phyloP scores from a whole-genome alignment of 2,888 invertebrate genomes.

The Polylopha cassiicola region DNA sequence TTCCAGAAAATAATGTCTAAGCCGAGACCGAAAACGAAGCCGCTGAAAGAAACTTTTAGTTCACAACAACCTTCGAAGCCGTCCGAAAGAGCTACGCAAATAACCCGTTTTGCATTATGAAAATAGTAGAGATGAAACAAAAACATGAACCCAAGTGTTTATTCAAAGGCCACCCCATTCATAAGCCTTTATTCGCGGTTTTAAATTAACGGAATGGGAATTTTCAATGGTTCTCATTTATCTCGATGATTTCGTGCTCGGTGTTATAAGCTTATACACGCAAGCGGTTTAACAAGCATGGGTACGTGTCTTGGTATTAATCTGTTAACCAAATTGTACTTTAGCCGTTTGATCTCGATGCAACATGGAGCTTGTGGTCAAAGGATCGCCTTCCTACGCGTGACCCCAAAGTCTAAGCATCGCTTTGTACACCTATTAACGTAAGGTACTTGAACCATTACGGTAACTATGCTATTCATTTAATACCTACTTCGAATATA shows the following conservation, averaged over 20 bases:
- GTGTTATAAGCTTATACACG: slow-evolving; percentile 11
- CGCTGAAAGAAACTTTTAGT: slow-evolving; percentile 50
- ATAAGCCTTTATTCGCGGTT: slow-evolving; percentile 35
- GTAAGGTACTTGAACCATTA: too few relatives aligned
- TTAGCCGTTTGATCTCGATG: too few relatives aligned
- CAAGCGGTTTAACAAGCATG: slow-evolving; percentile 11
- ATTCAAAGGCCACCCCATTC: slow-evolving; percentile 37
- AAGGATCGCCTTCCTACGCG: too few relatives aligned
- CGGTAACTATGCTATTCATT: too few relatives aligned
- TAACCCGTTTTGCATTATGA: slow-evolving; percentile 61
- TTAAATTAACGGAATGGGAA: slow-evolving; percentile 40
- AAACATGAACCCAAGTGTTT: slow-evolving; percentile 42
- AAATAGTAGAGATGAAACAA: slow-evolving; percentile 50
- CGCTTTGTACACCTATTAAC: too few relatives aligned
- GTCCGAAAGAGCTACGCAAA: slow-evolving; percentile 55
- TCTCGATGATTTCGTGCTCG: slow-evolving; percentile 11
- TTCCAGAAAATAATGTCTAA: too few relatives aligned
- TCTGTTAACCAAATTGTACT: too few relatives aligned
- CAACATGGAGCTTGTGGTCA: too few relatives aligned
- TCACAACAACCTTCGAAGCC: slow-evolving; percentile 33
- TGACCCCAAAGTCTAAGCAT: too few relatives aligned
- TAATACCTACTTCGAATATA: too few relatives aligned
- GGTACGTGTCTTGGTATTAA: too few relatives aligned
- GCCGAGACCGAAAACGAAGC: slow-evolving; percentile 4
- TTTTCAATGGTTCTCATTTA: slow-evolving; percentile 15